phyloP scores from a whole-genome alignment of 2,797 vertebrate genomes.

The Chloroceryle inda region DNA sequence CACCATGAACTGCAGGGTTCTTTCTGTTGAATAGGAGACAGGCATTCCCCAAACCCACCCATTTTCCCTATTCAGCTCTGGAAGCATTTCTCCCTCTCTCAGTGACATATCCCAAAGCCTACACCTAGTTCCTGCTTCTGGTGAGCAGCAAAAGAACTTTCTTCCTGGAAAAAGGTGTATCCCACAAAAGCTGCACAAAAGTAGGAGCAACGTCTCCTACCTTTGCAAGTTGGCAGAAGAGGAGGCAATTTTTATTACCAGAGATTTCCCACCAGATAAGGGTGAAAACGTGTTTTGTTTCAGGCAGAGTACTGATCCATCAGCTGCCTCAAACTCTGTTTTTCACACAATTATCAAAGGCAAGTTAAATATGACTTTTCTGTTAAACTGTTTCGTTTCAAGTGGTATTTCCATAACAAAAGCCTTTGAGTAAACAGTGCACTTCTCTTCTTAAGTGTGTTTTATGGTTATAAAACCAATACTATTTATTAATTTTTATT shows the following conservation, averaged over 20 bases:
- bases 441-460: background rate
- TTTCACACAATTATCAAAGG: background rate
- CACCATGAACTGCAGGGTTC: fast-evolving
- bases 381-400: background rate
- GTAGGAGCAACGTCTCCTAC: background rate
- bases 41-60: background rate
- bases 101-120: background rate
- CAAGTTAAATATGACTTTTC: background rate
- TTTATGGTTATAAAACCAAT: background rate
- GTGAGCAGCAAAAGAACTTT: background rate
- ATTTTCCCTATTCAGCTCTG: background rate
- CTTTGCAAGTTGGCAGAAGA: background rate
- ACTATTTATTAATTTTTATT: background rate
- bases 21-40: background rate
- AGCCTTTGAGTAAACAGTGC: background rate
- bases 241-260: background rate
- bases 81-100: background rate
- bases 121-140: background rate
- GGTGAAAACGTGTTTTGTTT: background rate
- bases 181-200: background rate
- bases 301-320: background rate
- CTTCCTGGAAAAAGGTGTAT: fast-evolving
- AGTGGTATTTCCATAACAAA: background rate
- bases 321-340: background rate
- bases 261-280: background rate